Percentiles rank a stretch among this genome's conserved stretches.
Conservation (phyloP, 2,797 vertebrate species). For the Anguilla megastoma region DNA sequence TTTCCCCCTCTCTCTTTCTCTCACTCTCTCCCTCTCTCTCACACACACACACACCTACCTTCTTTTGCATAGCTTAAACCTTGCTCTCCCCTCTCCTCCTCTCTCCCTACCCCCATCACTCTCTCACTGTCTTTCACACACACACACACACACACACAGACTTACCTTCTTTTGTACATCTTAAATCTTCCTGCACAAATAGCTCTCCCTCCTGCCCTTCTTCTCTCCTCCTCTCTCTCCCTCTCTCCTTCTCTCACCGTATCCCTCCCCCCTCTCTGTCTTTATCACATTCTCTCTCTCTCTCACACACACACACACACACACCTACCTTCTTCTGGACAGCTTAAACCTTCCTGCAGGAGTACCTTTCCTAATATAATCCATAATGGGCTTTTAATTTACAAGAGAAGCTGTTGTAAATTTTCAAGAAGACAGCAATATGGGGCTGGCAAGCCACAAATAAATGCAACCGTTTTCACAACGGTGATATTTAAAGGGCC, state of each 20-base stretch:
- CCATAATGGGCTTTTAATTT: constrained; percentile 32
- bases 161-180: too few relatives aligned
- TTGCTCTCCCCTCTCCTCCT: too few relatives aligned
- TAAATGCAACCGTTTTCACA: not conserved
- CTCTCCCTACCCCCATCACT: too few relatives aligned
- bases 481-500: not conserved
- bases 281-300: not conserved
- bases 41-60: too few relatives aligned
- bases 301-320: not conserved
- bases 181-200: too few relatives aligned
- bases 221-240: not conserved
- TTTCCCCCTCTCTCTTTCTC: too few relatives aligned
- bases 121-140: too few relatives aligned
- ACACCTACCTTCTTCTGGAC: not conserved
- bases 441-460: not conserved
- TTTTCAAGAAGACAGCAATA: not conserved
- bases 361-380: not conserved
- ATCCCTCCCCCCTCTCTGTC: not conserved
- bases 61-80: too few relatives aligned
- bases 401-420: not conserved
- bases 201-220: too few relatives aligned
- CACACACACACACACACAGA: too few relatives aligned
- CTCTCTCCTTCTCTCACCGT: too few relatives aligned
- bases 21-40: too few relatives aligned
- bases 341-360: not conserved